These are phyloP conservation scores for Galagoides demidoff DNA, from an alignment of 2,797 vertebrate species.

Conservation along the genomic window DNA sequence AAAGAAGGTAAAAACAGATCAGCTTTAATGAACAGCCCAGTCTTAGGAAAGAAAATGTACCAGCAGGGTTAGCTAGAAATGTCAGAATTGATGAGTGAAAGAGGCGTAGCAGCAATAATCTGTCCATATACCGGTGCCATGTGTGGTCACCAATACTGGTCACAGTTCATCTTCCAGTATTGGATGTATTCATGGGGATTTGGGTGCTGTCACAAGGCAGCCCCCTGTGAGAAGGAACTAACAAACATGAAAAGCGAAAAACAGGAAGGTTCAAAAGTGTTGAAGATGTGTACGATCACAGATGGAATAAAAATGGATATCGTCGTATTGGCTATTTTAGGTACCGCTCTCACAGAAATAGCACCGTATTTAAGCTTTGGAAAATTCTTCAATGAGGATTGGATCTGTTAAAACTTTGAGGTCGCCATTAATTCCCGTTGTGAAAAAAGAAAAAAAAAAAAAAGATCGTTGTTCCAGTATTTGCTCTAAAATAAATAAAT, in stretches of 20 bases:
- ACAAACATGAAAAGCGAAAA: constrained; percentile 57
- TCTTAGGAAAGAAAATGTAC: constrained; percentile 52
- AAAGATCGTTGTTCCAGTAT: background rate
- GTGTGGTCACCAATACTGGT: constrained; percentile 13
- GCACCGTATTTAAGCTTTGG: background rate
- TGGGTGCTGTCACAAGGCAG: constrained; percentile 51
- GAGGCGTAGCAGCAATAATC: constrained; percentile 36
- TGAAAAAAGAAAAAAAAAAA: constrained; percentile 53
- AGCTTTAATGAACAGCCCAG: constrained; percentile 47
- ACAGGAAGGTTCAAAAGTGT: constrained; percentile 56
- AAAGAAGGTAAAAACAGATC: constrained; percentile 51
- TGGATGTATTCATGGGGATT: background rate
- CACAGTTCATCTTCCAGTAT: constrained; percentile 31
- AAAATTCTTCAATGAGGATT: constrained; percentile 48
- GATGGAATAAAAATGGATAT: background rate
- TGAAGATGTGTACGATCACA: constrained; percentile 31
- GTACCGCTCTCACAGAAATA: constrained; percentile 42
- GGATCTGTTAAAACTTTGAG: constrained; percentile 51
- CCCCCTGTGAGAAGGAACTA: constrained; percentile 50
- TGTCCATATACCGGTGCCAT: background rate
- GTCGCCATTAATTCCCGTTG: constrained; percentile 40
- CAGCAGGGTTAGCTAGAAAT: constrained; percentile 59
- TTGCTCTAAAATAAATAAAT: constrained; percentile 58
- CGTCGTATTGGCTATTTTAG: constrained; percentile 38
- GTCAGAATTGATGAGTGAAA: constrained; percentile 66